A percentile compares a stretch with the other conserved stretches of the same genome.
Conservation (phyloP, 37 sponge, comb jelly and placozoan genomes). For the Axinella damicornis region DNA sequence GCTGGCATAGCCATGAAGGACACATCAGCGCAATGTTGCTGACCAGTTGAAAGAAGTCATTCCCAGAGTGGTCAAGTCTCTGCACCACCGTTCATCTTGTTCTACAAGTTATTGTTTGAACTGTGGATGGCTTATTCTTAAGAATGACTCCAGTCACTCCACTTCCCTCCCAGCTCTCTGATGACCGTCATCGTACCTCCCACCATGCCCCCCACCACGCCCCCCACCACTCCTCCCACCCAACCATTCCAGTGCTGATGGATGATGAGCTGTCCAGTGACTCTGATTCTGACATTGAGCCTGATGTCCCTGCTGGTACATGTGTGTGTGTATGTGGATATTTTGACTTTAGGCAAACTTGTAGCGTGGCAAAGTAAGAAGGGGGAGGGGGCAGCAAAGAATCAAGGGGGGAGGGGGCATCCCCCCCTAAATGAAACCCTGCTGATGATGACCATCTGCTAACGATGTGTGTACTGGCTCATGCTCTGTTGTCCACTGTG, state of each 20-base stretch:
- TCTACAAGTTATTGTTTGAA: no score
- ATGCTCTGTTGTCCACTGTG: neutral
- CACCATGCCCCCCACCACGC: neutral
- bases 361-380: neutral
- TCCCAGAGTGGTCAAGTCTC: no score
- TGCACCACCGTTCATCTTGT: no score
- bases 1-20: no score
- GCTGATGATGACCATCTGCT: neutral
- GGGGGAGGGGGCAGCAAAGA: neutral
- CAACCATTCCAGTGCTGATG: conserved; percentile 57
- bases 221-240: neutral
- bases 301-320: conserved; percentile 66
- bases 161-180: no score
- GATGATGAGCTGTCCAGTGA: conserved; percentile 88
- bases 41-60: no score
- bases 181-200: no score
- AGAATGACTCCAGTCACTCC: no score
- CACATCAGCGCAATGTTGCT: no score
- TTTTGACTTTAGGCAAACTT: neutral
- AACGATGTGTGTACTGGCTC: neutral
- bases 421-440: no score
- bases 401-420: no score
- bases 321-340: neutral
- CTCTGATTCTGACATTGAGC: conserved; percentile 83
- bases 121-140: no score